Conservation (phyloP, 2,797 vertebrate species). For the Parauchenoglanis ngamensis region DNA sequence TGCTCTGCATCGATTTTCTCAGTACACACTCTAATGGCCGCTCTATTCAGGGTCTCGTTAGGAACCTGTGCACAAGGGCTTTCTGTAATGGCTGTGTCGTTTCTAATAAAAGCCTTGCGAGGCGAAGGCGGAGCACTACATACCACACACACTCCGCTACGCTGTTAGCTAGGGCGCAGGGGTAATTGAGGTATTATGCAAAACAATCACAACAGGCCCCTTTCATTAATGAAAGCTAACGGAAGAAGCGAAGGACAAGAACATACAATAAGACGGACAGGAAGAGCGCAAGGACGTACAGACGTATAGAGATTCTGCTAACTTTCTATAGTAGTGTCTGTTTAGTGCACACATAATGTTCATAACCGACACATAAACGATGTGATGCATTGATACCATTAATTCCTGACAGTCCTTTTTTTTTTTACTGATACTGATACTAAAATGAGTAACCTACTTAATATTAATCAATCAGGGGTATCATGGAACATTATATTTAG, state of each 20-base stretch:
- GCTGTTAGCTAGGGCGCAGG: slow-evolving; percentile 49
- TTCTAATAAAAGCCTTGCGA: slow-evolving; percentile 49
- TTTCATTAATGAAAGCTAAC: slow-evolving; percentile 27
- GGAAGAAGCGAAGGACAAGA: slow-evolving; percentile 10
- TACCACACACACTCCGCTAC: slow-evolving; percentile 23
- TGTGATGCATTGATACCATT: neutral
- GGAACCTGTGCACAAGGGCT: slow-evolving; percentile 42
- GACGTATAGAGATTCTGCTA: neutral
- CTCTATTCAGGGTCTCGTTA: slow-evolving; percentile 38
- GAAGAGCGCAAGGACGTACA: neutral
- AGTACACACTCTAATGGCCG: slow-evolving; percentile 34
- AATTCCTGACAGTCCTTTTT: neutral
- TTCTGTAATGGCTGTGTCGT: slow-evolving; percentile 54
- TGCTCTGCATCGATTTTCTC: slow-evolving; percentile 26
- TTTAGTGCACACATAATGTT: neutral
- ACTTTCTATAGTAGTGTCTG: neutral
- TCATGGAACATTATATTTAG: neutral
- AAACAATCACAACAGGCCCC: slow-evolving; percentile 54
- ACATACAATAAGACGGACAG: neutral
- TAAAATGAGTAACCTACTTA: neutral
- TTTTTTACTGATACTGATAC: neutral
- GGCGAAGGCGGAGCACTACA: slow-evolving; percentile 33
- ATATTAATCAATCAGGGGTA: neutral
- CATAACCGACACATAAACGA: neutral
- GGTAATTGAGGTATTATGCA: slow-evolving; percentile 62